Evolutionary conservation across 1,140 invertebrate genomes (phyloP).

Genomic region (Drosophila setifemur): DNA sequence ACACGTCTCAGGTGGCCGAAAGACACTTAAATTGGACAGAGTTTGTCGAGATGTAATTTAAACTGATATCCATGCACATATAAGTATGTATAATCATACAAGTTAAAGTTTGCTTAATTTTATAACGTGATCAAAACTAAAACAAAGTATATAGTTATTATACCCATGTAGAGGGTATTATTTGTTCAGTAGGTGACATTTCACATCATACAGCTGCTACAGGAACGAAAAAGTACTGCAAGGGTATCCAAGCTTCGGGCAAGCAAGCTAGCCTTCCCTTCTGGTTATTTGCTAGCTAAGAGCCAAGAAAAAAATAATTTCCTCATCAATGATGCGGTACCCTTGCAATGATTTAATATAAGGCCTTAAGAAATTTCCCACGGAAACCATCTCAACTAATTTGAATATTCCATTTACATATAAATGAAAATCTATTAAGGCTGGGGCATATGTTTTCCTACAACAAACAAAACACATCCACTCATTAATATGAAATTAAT

Average conservation of each 20-base stretch:
- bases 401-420: constrained; percentile 26
- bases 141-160: too few species aligned
- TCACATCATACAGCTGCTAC: too few species aligned
- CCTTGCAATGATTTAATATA: neutral
- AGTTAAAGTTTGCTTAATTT: neutral
- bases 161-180: too few species aligned
- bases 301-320: neutral
- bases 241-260: too few species aligned
- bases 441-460: neutral
- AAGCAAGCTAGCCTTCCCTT: too few species aligned
- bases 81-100: neutral
- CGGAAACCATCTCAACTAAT: constrained; percentile 12
- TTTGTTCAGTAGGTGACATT: too few species aligned
- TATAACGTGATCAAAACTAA: constrained; percentile 23
- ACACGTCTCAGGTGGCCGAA: constrained; percentile 11
- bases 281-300: too few species aligned
- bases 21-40: neutral
- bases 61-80: constrained; percentile 2
- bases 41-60: constrained; percentile 13
- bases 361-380: constrained; percentile 13
- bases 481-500: too few species aligned
- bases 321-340: neutral
- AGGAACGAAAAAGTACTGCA: too few species aligned
- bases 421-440: constrained; percentile 15
- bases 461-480: too few species aligned